Evolutionary conservation across 2,888 invertebrate species (phyloP), one percentile per base, ranked within the genome.

Genomic region (Archips xylosteana): DNA sequence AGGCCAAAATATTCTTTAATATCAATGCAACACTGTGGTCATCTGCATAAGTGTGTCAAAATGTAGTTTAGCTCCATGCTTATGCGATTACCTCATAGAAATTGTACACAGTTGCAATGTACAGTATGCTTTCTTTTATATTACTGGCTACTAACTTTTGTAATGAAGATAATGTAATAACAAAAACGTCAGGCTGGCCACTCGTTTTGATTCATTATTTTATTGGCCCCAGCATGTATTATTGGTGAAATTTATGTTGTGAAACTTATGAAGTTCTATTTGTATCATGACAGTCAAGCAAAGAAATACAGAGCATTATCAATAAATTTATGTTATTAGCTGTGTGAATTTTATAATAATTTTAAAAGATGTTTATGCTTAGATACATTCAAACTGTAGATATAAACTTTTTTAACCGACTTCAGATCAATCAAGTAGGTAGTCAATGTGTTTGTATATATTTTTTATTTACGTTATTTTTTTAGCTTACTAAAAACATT

Each of bases 341-440:
- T 73, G 73, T 68, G 57, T 69, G 63, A 74, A 75, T 67, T 65
- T 74, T 70, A 70, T 70, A 74, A 51, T 74, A 70, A 74, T 74
- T 74, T 74, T 73, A 74, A 69, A 70, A 61, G 51, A 65, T 65
- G 64, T 69, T 69, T 74, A 61, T 69, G 51, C 74, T 74, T 74
- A 51, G 36, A 73, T 57, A 66, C 66, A 71, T 65, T 71, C 39
- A 75, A 54, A 67, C 75, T 75, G 66, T 71, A 71, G 68, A 75
- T 68, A 75, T 64, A 62, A 57, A 49, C 49, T 63, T 62, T 74
- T 63, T 75, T 64, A 49, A 66, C 54, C 57, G 57, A 32, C 57
- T 57, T 57, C 57, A 32, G 1, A 57, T 3, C 3, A 32, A 57
- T 57, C 12, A 57, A 4, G 23, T 32, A 12, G 32, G 23, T 32